Evolutionary conservation across 2,797 vertebrate species (phyloP).

Genomic region (Heterohyrax brucei): DNA sequence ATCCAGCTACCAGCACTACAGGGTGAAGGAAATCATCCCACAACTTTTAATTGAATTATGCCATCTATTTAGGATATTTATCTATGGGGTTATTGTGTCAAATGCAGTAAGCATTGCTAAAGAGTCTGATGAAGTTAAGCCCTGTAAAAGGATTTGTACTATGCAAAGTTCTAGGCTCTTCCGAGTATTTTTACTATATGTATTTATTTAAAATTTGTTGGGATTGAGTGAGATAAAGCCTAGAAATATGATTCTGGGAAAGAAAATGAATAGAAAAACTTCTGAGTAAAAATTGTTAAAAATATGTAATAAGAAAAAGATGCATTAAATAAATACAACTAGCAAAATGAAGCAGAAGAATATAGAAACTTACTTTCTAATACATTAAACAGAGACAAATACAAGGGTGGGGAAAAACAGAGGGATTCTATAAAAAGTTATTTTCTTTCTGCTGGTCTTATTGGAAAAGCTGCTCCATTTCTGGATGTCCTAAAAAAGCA

Average conservation of each 20-base stretch:
- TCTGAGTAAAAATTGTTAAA: slow-evolving; percentile 2
- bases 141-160: background rate
- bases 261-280: slow-evolving; percentile 1
- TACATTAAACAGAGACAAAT: background rate
- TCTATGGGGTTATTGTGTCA: slow-evolving; percentile 10
- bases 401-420: background rate
- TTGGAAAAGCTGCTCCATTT: slow-evolving; percentile 26
- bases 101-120: background rate
- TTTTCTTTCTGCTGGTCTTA: slow-evolving; percentile 20
- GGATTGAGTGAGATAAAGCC: background rate
- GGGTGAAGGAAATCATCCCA: slow-evolving; percentile 25
- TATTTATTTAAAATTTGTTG: background rate
- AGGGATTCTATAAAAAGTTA: background rate
- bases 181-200: background rate
- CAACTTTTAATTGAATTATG: slow-evolving; percentile 64
- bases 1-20: slow-evolving; percentile 21
- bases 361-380: background rate
- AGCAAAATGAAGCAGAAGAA: slow-evolving; percentile 5
- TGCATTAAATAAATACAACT: background rate
- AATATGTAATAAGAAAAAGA: background rate
- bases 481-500: background rate
- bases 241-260: slow-evolving; percentile 27
- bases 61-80: background rate
- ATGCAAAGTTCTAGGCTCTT: background rate
- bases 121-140: slow-evolving; percentile 19